These are phyloP conservation scores for Zaprionus taronus DNA, from an alignment of 1,140 invertebrate genomes.

Conservation along the genomic window DNA sequence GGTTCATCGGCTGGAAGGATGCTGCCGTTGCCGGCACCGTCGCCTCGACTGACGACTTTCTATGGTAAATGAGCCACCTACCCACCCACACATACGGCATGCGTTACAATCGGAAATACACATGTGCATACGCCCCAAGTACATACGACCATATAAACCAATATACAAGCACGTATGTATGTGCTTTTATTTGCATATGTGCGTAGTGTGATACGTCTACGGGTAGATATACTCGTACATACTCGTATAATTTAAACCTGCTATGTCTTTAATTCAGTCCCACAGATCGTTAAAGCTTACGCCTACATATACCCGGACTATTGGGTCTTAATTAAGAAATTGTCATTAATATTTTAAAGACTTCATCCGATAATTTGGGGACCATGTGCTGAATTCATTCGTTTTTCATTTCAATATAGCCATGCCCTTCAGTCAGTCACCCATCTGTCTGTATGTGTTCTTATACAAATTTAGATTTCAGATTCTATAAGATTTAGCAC, in stretches of 20 bases:
- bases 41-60: conserved; percentile 43
- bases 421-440: no score
- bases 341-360: no score
- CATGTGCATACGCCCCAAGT: conserved; percentile 52
- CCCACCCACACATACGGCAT: conserved; percentile 36
- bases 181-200: conserved; percentile 3
- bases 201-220: not conserved
- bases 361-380: no score
- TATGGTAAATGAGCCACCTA: conserved; percentile 72
- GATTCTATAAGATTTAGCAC: no score
- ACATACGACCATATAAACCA: conserved; percentile 19
- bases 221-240: not conserved
- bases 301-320: no score
- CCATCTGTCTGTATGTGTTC: no score
- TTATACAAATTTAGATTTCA: no score
- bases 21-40: not conserved
- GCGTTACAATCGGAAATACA: conserved; percentile 59
- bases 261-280: not conserved
- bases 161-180: conserved; percentile 20
- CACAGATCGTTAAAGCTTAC: no score
- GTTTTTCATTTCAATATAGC: no score
- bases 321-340: no score
- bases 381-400: no score
- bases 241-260: not conserved
- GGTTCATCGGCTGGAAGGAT: conserved; percentile 23